phyloP scores from a whole-genome alignment of 1,140 invertebrate species.

The Pogonomyrmex californicus region DNA sequence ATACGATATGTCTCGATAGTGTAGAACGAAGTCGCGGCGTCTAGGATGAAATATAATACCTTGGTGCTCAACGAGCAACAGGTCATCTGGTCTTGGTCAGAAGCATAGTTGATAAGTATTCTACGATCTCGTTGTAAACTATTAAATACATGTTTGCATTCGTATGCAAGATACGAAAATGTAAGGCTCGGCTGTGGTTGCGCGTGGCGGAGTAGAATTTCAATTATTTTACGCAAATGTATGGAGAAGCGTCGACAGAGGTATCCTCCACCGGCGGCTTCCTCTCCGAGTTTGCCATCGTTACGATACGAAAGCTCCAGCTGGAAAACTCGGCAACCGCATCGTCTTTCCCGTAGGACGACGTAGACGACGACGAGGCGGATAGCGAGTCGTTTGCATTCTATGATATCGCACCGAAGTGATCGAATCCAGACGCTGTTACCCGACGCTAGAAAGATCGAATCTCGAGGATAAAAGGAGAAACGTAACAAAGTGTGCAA shows the following conservation, averaged over 20 bases:
- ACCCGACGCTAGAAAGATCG: slow-evolving; percentile 34
- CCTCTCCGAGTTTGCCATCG: slow-evolving; percentile 55
- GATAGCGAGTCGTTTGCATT: slow-evolving; percentile 69
- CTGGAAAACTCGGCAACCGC: slow-evolving; percentile 29
- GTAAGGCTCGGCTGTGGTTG: slow-evolving; percentile 9
- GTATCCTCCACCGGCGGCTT: slow-evolving; percentile 23
- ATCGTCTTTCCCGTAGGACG: slow-evolving; percentile 30
- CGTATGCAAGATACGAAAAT: slow-evolving; percentile 35
- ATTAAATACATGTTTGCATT: slow-evolving; percentile 67
- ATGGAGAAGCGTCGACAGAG: slow-evolving; percentile 20
- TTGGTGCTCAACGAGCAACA: slow-evolving; percentile 53
- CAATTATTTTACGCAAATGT: slow-evolving; percentile 72
- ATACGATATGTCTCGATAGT: not conserved
- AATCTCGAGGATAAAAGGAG: slow-evolving; percentile 29
- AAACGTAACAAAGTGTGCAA: slow-evolving; percentile 47
- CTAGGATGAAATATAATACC: slow-evolving; percentile 38
- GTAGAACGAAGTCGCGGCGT: slow-evolving; percentile 12
- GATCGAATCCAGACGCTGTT: slow-evolving; percentile 23
- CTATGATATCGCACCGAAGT: slow-evolving; percentile 21
- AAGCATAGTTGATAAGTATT: slow-evolving; percentile 67
- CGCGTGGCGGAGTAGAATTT: slow-evolving; percentile 66
- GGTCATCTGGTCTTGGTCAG: slow-evolving; percentile 65
- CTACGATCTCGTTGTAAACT: slow-evolving; percentile 66
- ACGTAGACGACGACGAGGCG: slow-evolving; percentile 32
- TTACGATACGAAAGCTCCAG: slow-evolving; percentile 55